phyloP scores from a whole-genome alignment of 2,888 invertebrate species.

The Agonopterix subpropinquella region DNA sequence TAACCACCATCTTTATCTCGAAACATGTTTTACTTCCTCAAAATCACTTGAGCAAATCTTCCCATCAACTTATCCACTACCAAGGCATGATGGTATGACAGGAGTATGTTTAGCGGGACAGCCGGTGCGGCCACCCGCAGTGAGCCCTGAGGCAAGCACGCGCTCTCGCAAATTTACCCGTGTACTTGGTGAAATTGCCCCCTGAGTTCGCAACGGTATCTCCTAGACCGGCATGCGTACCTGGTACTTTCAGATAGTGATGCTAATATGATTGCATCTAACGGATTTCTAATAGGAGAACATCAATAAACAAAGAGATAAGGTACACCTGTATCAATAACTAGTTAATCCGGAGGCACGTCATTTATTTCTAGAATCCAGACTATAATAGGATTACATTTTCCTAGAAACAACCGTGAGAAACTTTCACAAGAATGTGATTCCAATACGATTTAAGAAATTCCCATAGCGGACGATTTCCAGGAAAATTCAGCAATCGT shows the following conservation, averaged over 20 bases:
- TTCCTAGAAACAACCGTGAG: constrained; percentile 4
- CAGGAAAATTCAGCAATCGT: constrained; percentile 2
- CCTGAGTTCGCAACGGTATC: constrained; percentile 36
- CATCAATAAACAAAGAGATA: no score
- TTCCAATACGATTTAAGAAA: constrained; percentile 5
- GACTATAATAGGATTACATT: no score
- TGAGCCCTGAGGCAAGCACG: constrained; percentile 56
- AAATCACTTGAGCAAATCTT: constrained; percentile 11
- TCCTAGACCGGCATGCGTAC: constrained; percentile 31
- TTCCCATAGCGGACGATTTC: constrained; percentile 6
- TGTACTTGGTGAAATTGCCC: constrained; percentile 22
- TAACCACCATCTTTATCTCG: constrained; percentile 6
- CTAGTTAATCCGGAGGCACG: no score
- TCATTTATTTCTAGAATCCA: no score
- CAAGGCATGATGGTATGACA: constrained; percentile 42
- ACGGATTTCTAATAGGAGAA: constrained; percentile 10
- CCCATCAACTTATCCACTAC: constrained; percentile 16
- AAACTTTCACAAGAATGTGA: constrained; percentile 16
- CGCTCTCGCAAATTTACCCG: constrained; percentile 39
- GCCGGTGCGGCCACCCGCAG: constrained; percentile 53
- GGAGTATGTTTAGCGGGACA: constrained; percentile 45
- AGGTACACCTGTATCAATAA: no score
- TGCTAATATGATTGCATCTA: constrained; percentile 15
- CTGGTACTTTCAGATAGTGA: constrained; percentile 24
- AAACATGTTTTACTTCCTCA: constrained; percentile 4